Evolutionary conservation across 2,888 invertebrate species (phyloP).

Genomic region (Chrysolina haemoptera): DNA sequence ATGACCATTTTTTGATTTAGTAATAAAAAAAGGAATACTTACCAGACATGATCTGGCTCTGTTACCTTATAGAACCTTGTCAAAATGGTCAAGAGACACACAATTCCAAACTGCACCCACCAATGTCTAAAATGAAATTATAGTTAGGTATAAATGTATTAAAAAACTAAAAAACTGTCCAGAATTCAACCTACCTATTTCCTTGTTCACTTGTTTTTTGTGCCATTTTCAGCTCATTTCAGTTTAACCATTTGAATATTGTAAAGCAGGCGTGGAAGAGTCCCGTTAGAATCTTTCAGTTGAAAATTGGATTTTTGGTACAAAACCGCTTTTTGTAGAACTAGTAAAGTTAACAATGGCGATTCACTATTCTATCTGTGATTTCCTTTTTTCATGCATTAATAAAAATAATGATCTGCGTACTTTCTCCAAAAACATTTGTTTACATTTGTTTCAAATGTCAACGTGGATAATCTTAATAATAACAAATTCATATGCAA

Average conservation of each 20-base stretch:
- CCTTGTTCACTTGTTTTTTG: conserved; percentile 10
- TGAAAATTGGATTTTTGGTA: too few species aligned
- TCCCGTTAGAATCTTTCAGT: too few species aligned
- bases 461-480: neutral
- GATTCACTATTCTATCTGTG: too few species aligned
- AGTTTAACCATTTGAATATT: too few species aligned
- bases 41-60: conserved; percentile 96
- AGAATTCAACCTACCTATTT: neutral
- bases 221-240: neutral
- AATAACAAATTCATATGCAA: too few species aligned
- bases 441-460: neutral
- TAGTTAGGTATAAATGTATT: neutral
- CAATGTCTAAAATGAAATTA: conserved; percentile 66
- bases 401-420: neutral
- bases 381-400: too few species aligned
- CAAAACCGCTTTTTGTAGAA: too few species aligned
- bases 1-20: too few species aligned
- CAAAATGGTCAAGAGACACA: conserved; percentile 78
- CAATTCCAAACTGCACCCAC: conserved; percentile 79
- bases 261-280: too few species aligned
- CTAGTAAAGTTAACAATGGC: too few species aligned
- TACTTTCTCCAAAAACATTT: neutral
- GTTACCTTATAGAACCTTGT: conserved; percentile 92
- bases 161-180: neutral
- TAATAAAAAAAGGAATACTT: conserved; percentile 63